Evolutionary conservation across 2,113 vertebrate species (phyloP).

Genomic region (Ia io): DNA sequence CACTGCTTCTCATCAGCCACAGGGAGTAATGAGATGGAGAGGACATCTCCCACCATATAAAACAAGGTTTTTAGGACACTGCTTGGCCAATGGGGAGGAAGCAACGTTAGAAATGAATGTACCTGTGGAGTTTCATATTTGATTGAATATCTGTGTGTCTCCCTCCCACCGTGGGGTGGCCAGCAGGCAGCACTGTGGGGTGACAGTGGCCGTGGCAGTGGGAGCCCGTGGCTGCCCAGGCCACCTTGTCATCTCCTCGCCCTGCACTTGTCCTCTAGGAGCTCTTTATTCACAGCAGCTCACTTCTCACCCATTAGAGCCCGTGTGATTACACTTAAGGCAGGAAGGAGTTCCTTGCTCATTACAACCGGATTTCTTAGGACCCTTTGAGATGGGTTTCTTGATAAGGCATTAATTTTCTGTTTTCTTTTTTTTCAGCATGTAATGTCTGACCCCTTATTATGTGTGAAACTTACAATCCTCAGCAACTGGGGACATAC

Average conservation of each 20-base stretch:
- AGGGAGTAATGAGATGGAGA: not conserved
- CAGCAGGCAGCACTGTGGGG: not conserved
- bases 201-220: accelerated
- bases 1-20: not conserved
- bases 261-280: accelerated
- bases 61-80: not conserved
- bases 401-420: not conserved
- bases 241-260: accelerated
- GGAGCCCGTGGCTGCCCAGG: not conserved
- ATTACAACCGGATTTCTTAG: not conserved
- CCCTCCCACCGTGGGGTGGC: not conserved
- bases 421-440: slow-evolving; percentile 65
- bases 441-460: slow-evolving; percentile 53
- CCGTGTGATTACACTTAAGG: not conserved
- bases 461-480: slow-evolving; percentile 82
- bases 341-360: not conserved
- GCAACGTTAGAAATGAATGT: not conserved
- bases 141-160: no score
- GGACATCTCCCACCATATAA: not conserved
- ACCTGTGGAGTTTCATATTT: not conserved
- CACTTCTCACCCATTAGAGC: not conserved
- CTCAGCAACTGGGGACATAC: slow-evolving; percentile 90
- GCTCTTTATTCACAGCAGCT: not conserved
- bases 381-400: not conserved
- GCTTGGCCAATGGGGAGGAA: not conserved